These are phyloP conservation scores for Phenacoccus solenopsis DNA, from an alignment of 1,140 invertebrate species.

Conservation along the genomic window DNA sequence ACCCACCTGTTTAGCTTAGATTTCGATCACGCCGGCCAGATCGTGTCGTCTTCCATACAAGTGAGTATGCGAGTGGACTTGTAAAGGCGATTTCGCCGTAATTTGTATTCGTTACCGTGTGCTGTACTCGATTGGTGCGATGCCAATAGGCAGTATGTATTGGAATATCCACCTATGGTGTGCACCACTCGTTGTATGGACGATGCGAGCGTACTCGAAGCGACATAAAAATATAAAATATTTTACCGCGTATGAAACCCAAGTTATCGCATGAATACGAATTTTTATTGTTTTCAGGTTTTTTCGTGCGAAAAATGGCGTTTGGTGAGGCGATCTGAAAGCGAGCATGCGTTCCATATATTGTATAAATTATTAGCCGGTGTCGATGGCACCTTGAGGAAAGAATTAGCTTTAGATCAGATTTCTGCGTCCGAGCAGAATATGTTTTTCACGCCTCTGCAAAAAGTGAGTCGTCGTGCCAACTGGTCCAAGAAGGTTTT, in stretches of 20 bases:
- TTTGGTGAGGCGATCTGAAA: conserved; percentile 50
- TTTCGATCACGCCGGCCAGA: conserved; percentile 80
- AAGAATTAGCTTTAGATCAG: conserved; percentile 31
- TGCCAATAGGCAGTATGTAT: too few relatives aligned
- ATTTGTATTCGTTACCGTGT: too few relatives aligned
- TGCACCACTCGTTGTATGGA: too few relatives aligned
- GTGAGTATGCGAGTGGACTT: conserved; percentile 35
- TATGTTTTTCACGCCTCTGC: conserved; percentile 36
- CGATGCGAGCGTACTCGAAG: too few relatives aligned
- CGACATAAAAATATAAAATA: too few relatives aligned
- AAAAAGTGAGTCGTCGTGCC: conserved; percentile 18
- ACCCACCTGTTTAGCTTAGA: conserved; percentile 79
- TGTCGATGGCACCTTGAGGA: conserved; percentile 57
- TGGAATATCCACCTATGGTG: too few relatives aligned
- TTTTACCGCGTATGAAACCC: too few relatives aligned
- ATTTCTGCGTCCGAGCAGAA: conserved; percentile 42
- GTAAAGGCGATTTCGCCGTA: not conserved
- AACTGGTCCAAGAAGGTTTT: too few relatives aligned
- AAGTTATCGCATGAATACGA: too few relatives aligned
- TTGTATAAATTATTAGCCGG: conserved; percentile 73
- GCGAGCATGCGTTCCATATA: conserved; percentile 68
- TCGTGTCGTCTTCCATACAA: conserved; percentile 77
- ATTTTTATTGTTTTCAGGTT: conserved; percentile 38
- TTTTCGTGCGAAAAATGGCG: conserved; percentile 61
- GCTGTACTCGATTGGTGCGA: not conserved